Evolutionary conservation across 1,140 invertebrate genomes (phyloP).

Genomic region (Mamestra configurata): DNA sequence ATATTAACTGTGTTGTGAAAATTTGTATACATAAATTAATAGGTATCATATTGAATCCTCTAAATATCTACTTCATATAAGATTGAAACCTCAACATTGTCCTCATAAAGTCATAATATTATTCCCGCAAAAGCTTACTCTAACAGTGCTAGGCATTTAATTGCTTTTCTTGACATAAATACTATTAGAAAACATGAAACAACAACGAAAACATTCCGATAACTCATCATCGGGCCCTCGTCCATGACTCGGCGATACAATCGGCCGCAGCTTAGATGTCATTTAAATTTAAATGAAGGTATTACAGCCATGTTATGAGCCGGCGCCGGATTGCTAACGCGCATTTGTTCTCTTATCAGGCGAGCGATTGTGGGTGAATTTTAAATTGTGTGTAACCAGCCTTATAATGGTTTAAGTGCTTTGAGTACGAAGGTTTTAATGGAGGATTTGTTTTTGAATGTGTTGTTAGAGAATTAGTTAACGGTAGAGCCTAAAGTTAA

Average conservation of each 20-base stretch:
- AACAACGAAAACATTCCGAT: conserved; percentile 3
- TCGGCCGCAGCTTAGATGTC: conserved; percentile 72
- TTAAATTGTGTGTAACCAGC: conserved; percentile 54
- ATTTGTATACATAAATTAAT: too few relatives aligned
- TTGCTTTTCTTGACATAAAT: background rate
- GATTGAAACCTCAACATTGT: too few relatives aligned
- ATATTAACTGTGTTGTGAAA: too few relatives aligned
- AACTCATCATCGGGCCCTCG: conserved; percentile 26
- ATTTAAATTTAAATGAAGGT: conserved; percentile 83
- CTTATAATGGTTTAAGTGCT: conserved; percentile 51
- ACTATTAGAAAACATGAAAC: background rate
- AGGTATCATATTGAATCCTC: too few relatives aligned
- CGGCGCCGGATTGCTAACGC: conserved; percentile 48
- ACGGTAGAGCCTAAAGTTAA: too few relatives aligned
- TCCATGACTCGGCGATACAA: conserved; percentile 60
- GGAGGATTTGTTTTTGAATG: conserved; percentile 11
- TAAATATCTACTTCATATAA: too few relatives aligned
- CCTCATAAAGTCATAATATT: too few relatives aligned
- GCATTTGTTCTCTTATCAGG: conserved; percentile 59
- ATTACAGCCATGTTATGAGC: conserved; percentile 63
- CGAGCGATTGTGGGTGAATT: conserved; percentile 51
- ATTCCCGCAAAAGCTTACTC: too few relatives aligned
- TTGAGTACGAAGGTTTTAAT: conserved; percentile 16
- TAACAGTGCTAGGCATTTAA: too few relatives aligned
- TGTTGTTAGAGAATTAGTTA: background rate